Evolutionary conservation across 1,140 invertebrate genomes (phyloP), one percentile per base, ranked within the genome.

Genomic region (Monomorium pharaonis): DNA sequence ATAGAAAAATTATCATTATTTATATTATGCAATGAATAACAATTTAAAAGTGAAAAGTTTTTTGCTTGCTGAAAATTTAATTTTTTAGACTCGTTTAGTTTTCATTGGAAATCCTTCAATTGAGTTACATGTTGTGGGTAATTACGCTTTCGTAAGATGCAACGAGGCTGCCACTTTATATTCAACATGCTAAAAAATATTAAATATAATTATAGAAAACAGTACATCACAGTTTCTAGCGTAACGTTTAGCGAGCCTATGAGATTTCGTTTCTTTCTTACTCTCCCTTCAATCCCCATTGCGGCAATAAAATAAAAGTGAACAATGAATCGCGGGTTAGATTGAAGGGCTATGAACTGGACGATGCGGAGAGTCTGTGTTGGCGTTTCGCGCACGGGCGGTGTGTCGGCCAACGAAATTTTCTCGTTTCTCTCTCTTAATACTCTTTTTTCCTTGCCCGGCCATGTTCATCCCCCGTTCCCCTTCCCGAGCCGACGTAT

Each of bases 261-360:
- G 51, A 81, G 69, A 58, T 44, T 70, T 56, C 30, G 18, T 44
- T 63, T 37, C 18, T 65, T 16, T 7, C 42, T 67, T 67, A 67
- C 14, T 3, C 5, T 7, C 37, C 12, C 16, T 62, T 1, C 16
- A 6, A 3, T 14, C 18, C 14, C 4, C 30, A 21, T 76, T 42
- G 24, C 27, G 33, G 24, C 18, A 24, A 81, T 81, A 72, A 81
- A 81, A 72, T 81, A 72, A 70, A 81, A 72, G n/a, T 37, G 67
- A 47, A 44, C 67, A 51, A 83, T 83, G 67, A 74, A 74, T 83
- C 78, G 63, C 42, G 54, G 7, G n/a, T 6, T 60, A 74, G 78
- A 83, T 74, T 60, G 78, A 83, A 74, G 51, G 78, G 18, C 54
- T 72, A 44, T 81, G 65, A 72, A 81, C 78, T 44, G 37, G 42